These are phyloP conservation scores for Pocota personata DNA, from an alignment of 2,888 invertebrate species.

Conservation along the genomic window DNA sequence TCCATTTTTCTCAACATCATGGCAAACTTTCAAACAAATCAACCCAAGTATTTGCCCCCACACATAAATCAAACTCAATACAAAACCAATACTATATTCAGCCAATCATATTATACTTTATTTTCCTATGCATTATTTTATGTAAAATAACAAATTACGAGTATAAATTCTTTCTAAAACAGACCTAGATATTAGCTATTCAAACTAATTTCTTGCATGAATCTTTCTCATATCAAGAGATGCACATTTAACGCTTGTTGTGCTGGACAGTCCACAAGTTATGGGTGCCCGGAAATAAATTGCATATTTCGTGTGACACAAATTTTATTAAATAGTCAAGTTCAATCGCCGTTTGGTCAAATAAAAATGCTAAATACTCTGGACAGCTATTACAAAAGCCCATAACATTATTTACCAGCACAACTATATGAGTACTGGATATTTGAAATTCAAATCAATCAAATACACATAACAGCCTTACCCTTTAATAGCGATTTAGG, in stretches of 20 bases:
- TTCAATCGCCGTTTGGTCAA: neutral
- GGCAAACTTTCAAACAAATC: neutral
- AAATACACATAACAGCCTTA: slow-evolving; percentile 8
- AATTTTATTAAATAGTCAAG: neutral
- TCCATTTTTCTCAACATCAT: neutral
- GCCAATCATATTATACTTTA: no score
- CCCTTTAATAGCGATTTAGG: slow-evolving; percentile 13
- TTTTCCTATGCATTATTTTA: no score
- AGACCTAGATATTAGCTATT: neutral
- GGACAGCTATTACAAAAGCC: slow-evolving; percentile 23
- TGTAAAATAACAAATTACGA: no score
- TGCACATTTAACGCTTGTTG: neutral
- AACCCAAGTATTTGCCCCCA: neutral
- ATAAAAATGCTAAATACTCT: slow-evolving; percentile 15
- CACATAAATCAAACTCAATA: neutral
- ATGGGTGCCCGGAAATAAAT: neutral
- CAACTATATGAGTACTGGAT: neutral
- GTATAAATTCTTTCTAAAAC: neutral
- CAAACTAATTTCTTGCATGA: neutral
- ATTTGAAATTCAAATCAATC: slow-evolving; percentile 58
- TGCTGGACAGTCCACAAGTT: neutral
- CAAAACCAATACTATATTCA: neutral
- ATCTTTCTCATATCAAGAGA: neutral
- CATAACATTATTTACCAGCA: slow-evolving; percentile 8
- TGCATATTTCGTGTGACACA: neutral